phyloP scores from a whole-genome alignment of 2,888 invertebrate genomes.

The Hartigia nigra region DNA sequence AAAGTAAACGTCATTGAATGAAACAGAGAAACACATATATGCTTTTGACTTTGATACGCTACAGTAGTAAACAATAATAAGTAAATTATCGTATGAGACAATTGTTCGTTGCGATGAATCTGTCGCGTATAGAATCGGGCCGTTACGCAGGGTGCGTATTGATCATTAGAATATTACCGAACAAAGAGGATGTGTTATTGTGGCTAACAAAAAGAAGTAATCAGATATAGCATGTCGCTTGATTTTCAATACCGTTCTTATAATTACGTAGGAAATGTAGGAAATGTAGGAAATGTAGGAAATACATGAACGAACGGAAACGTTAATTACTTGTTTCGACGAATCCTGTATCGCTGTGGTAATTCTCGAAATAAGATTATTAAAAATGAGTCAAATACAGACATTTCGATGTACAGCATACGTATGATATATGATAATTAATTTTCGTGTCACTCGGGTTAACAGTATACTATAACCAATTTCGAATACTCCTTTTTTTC shows the following conservation, averaged over 20 bases:
- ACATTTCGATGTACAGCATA: not conserved
- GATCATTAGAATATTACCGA: not conserved
- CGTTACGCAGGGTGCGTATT: not conserved
- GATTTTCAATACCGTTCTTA: not conserved
- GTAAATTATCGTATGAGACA: not conserved
- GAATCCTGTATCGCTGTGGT: not conserved
- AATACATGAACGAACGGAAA: not conserved
- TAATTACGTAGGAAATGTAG: not conserved
- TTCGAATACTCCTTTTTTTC: not conserved
- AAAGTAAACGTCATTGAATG: not conserved
- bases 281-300: no score
- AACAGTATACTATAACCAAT: not conserved
- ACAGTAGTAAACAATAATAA: not conserved
- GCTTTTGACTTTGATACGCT: not conserved
- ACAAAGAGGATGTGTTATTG: not conserved
- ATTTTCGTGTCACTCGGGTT: no score
- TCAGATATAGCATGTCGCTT: not conserved
- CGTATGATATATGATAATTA: no score
- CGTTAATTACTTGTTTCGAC: not conserved
- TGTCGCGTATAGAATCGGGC: not conserved
- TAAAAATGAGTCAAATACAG: not conserved
- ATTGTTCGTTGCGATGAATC: not conserved
- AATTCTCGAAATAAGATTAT: not conserved
- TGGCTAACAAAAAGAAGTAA: not conserved
- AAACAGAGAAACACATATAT: not conserved